phyloP scores from a whole-genome alignment of 2,888 invertebrate species.

The Agriopis leucophaearia region DNA sequence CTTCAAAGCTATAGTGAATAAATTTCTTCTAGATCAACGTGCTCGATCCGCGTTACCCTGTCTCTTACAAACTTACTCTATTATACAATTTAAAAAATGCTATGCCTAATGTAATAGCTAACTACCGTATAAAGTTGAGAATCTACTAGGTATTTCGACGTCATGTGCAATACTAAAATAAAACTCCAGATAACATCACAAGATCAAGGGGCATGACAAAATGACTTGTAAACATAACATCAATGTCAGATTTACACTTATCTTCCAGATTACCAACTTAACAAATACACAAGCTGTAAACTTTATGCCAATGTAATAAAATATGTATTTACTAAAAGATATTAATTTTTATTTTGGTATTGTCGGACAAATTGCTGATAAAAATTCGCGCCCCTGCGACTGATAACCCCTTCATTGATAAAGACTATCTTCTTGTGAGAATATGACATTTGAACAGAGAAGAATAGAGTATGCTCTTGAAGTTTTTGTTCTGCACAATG shows the following conservation, averaged over 20 bases:
- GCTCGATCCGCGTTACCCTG: too few species aligned
- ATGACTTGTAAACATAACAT: constrained; percentile 16
- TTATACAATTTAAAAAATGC: too few species aligned
- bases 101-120: neutral
- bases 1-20: too few species aligned
- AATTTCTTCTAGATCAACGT: too few species aligned
- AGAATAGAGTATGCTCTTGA: constrained; percentile 3
- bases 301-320: constrained; percentile 6
- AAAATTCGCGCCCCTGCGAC: constrained; percentile 31
- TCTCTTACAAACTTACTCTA: too few species aligned
- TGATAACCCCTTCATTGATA: constrained; percentile 41
- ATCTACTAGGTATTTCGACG: neutral
- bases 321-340: neutral
- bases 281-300: neutral
- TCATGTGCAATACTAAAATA: constrained; percentile 12
- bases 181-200: constrained; percentile 2
- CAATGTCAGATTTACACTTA: constrained; percentile 24
- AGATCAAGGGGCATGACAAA: constrained; percentile 13
- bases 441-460: constrained; percentile 6
- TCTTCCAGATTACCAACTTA: constrained; percentile 20
- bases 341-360: constrained; percentile 7
- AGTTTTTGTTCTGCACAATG: too few species aligned
- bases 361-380: constrained; percentile 34
- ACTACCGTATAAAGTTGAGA: constrained; percentile 1
- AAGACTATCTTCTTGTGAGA: constrained; percentile 8